phyloP scores from a whole-genome alignment of 2,113 vertebrate species.

The Atlantisia rogersi region DNA sequence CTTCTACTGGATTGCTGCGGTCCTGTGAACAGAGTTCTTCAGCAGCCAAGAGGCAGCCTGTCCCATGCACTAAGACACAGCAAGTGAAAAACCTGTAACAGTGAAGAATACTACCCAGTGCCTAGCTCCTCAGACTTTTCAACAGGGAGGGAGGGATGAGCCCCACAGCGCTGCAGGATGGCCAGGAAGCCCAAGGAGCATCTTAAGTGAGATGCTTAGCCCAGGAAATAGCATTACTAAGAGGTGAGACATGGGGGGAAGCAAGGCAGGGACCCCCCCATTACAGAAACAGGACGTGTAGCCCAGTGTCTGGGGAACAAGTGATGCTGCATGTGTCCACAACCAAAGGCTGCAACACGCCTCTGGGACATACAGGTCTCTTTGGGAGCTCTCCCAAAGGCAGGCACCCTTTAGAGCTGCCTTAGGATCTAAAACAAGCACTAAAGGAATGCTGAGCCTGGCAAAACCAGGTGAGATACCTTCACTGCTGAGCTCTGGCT shows the following conservation, averaged over 20 bases:
- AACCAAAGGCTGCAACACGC: background rate
- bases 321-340: background rate
- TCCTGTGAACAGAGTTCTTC: no score
- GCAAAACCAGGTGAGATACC: background rate
- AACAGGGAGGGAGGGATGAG: background rate
- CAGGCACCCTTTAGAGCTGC: background rate
- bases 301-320: background rate
- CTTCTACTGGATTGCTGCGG: no score
- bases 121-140: constrained; percentile 32
- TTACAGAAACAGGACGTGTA: background rate
- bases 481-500: background rate
- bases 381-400: background rate
- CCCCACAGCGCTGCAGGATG: rapidly evolving
- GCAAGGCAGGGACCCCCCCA: background rate
- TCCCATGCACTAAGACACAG: no score
- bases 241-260: background rate
- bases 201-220: background rate
- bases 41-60: no score
- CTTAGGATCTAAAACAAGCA: background rate
- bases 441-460: background rate
- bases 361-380: rapidly evolving
- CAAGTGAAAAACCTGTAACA: no score
- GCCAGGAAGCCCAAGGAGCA: background rate
- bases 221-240: background rate
- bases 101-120: no score